Evolutionary conservation across 2,113 vertebrate species (phyloP).

Genomic region (Thalassoma bifasciatum): DNA sequence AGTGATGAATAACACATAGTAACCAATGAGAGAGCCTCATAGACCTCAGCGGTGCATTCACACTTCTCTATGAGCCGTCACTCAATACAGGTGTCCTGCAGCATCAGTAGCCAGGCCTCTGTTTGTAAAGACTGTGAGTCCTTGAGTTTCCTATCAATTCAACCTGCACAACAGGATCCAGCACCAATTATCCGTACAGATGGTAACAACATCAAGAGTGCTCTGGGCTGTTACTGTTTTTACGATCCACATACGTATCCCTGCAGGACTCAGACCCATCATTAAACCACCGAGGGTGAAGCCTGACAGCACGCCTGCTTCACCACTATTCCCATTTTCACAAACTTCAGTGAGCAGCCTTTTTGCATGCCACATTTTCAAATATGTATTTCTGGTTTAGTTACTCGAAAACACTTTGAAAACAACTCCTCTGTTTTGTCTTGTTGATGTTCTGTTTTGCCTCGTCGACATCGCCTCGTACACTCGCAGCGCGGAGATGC

Average conservation of each 20-base stretch:
- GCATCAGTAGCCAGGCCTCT: neutral
- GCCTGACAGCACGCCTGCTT: slow-evolving; percentile 4
- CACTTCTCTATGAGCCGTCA: neutral
- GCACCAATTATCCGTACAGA: slow-evolving; percentile 11
- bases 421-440: slow-evolving; percentile 19
- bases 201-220: neutral
- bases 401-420: slow-evolving; percentile 30
- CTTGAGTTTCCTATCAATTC: neutral
- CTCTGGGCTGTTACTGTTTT: slow-evolving; percentile 7
- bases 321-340: slow-evolving; percentile 12
- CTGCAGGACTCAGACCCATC: neutral
- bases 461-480: neutral
- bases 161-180: slow-evolving; percentile 2
- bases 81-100: neutral
- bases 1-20: neutral
- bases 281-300: slow-evolving; percentile 23
- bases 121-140: neutral
- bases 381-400: slow-evolving; percentile 36
- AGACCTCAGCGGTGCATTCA: neutral
- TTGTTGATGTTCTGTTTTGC: slow-evolving; percentile 21
- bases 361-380: slow-evolving; percentile 18
- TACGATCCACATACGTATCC: neutral
- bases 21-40: neutral
- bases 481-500: slow-evolving; percentile 5
- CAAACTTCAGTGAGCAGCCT: slow-evolving; percentile 22